A percentile compares a stretch with the other conserved stretches of the same genome.
phyloP scores from a whole-genome alignment of 2,113 vertebrate species.

The Asarcornis scutulata region DNA sequence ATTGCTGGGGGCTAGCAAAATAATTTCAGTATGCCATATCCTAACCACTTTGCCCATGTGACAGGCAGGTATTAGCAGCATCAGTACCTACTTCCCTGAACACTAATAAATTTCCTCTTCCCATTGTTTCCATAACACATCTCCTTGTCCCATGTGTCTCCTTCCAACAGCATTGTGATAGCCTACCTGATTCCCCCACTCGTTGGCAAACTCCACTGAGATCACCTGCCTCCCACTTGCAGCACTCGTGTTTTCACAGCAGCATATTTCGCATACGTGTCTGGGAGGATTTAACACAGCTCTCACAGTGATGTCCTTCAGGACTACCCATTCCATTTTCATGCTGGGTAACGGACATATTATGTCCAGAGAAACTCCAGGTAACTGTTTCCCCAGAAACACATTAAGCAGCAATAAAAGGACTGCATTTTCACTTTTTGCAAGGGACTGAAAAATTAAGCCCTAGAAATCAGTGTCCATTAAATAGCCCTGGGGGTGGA shows the following conservation, averaged over 20 bases:
- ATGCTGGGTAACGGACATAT: background rate
- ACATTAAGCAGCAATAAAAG: background rate
- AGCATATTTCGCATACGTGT: background rate
- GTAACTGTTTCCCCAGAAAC: background rate
- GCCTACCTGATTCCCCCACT: background rate
- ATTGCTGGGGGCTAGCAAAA: background rate
- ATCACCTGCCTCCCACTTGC: background rate
- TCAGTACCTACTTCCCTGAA: background rate
- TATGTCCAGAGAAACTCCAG: background rate
- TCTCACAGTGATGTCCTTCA: background rate
- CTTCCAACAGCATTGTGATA: background rate
- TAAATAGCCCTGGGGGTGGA: background rate
- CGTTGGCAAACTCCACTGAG: background rate
- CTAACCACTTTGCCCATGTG: background rate
- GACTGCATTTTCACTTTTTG: background rate
- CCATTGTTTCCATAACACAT: background rate
- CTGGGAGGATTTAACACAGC: background rate
- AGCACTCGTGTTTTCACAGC: background rate
- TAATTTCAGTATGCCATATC: background rate
- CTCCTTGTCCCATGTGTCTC: background rate
- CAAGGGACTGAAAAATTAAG: background rate
- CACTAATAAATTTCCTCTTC: background rate
- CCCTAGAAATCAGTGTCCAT: background rate
- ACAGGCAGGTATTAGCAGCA: background rate
- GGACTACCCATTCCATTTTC: background rate